These are phyloP conservation scores for Paraplagusia blochii DNA, from an alignment of 2,113 vertebrate genomes.

Conservation along the genomic window DNA sequence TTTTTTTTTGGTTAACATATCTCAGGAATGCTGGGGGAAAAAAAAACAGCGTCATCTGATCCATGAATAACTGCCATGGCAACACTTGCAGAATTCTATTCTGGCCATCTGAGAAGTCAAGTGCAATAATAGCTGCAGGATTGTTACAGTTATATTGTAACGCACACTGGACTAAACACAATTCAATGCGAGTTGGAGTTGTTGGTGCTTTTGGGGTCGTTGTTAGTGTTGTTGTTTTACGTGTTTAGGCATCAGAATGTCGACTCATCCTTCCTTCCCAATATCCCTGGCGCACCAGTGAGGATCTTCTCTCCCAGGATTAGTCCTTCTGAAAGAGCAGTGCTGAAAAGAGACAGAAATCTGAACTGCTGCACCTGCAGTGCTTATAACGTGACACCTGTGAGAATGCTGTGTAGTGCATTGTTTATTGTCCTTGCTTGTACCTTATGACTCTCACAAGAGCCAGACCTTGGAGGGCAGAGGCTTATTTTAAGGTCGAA, in stretches of 20 bases:
- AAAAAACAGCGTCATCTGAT: constrained; percentile 1
- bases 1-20: no score
- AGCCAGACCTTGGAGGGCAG: constrained; percentile 15
- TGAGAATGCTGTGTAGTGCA: constrained; percentile 40
- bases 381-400: constrained; percentile 55
- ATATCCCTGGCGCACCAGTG: not conserved
- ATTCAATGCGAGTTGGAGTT: no score
- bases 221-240: not conserved
- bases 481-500: no score
- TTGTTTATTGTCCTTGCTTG: constrained; percentile 27
- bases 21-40: no score
- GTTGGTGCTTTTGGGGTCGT: not conserved
- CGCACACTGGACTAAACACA: no score
- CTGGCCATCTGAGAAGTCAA: not conserved
- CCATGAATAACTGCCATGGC: constrained; percentile 22
- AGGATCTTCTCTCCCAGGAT: not conserved
- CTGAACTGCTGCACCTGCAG: constrained; percentile 50
- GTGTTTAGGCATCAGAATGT: not conserved
- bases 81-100: constrained; percentile 4
- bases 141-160: not conserved
- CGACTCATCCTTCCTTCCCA: constrained; percentile 1
- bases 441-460: constrained; percentile 9
- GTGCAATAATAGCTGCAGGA: constrained; percentile 7
- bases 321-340: constrained; percentile 10
- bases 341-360: constrained; percentile 28